Evolutionary conservation across 2,888 invertebrate species (phyloP).

Genomic region (Nebria salina): DNA sequence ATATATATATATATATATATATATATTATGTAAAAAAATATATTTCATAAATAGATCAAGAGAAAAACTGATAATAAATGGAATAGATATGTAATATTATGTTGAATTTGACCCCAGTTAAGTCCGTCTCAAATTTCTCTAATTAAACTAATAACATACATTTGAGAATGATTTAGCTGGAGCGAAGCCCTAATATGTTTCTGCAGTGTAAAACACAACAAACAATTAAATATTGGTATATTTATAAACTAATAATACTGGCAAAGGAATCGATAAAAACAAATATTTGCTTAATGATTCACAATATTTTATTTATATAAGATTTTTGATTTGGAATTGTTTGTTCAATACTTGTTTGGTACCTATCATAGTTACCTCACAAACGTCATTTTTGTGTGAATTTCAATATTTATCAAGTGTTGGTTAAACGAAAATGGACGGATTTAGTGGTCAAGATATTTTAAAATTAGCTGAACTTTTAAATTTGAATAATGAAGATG

Average conservation of each 20-base stretch:
- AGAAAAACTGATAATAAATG: slow-evolving; percentile 33
- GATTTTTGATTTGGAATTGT: neutral
- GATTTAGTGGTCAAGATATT: slow-evolving; percentile 54
- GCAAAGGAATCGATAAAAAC: neutral
- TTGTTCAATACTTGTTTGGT: slow-evolving; percentile 12
- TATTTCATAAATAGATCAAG: neutral
- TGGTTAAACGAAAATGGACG: slow-evolving; percentile 51
- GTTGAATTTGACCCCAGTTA: neutral
- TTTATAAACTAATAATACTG: too few species aligned
- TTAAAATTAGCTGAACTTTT: slow-evolving; percentile 58
- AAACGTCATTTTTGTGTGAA: neutral
- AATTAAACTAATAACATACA: neutral
- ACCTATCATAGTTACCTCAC: neutral
- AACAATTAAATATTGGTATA: slow-evolving; percentile 59
- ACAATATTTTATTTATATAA: neutral
- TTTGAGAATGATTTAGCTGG: neutral
- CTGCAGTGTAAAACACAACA: slow-evolving; percentile 56
- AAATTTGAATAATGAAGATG: slow-evolving; percentile 51
- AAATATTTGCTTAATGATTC: neutral
- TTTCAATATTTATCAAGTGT: neutral
- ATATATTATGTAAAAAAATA: slow-evolving; percentile 4
- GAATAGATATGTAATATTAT: slow-evolving; percentile 40
- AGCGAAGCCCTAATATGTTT: neutral
- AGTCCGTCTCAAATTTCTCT: neutral
- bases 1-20: slow-evolving; percentile 39